Evolutionary conservation across 2,888 invertebrate genomes (phyloP).

Genomic region (Apamea monoglypha): DNA sequence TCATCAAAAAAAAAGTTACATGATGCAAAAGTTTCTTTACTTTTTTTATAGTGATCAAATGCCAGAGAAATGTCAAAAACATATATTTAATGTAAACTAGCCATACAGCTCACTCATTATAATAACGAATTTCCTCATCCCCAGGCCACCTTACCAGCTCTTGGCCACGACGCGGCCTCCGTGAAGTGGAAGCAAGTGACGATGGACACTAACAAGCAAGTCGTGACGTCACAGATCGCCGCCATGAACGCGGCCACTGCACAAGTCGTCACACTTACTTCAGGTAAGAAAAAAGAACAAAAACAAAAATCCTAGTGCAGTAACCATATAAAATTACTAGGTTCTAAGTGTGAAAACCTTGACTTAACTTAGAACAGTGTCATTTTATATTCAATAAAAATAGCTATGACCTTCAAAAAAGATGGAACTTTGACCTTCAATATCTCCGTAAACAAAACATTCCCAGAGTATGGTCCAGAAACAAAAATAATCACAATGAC

Average conservation of each 20-base stretch:
- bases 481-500: no score
- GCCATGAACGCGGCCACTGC: slow-evolving; percentile 99
- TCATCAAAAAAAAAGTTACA: neutral
- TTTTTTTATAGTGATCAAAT: neutral
- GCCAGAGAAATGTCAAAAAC: neutral
- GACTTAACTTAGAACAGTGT: neutral
- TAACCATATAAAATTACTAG: neutral
- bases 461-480: no score
- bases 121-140: neutral
- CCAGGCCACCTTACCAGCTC: slow-evolving; percentile 88
- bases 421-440: neutral
- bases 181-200: slow-evolving; percentile 98
- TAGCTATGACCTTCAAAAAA: neutral
- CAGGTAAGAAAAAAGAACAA: slow-evolving; percentile 83
- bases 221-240: slow-evolving; percentile 98
- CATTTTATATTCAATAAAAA: neutral
- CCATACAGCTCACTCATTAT: neutral
- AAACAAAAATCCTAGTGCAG: neutral
- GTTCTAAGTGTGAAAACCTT: neutral
- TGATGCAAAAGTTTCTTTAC: neutral
- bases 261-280: slow-evolving; percentile 97
- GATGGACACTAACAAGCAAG: slow-evolving; percentile 98
- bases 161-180: slow-evolving; percentile 96
- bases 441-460: no score
- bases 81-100: neutral